Evolutionary conservation across 2,797 vertebrate genomes (phyloP), one percentile per base, ranked within the genome.

Genomic region (Propithecus perrieri): DNA sequence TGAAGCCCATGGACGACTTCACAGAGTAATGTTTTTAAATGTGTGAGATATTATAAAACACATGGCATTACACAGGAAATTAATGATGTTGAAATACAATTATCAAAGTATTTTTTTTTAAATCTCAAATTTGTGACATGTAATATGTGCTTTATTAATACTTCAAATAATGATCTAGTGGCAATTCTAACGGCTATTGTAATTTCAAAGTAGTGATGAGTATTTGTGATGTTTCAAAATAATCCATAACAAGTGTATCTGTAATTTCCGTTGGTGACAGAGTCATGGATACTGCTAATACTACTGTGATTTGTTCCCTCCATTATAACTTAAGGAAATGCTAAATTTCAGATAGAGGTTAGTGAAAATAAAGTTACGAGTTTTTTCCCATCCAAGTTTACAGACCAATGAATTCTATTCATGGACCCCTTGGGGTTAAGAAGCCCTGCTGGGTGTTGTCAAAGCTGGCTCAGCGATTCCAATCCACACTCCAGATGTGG

Each of bases 351-450:
- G n/a, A 79, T 26, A 86, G 79, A 83, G 10, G 2, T 85, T 48
- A 80, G 24, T 61, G 9, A 92, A 96, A 96, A 95, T 85, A 85
- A 94, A 94, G 20, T 74, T 76, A 26, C 3, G 35, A 53, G 74
- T 89, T n/a, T 63, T 63, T 10, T 20, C 10, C 43, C 12, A 75
- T 67, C 20, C 48, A 79, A 13, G 46, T 80, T 65, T 88, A 63
- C 12, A 89, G 24, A 53, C 61, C 85, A 74, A 2, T 46, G 65
- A 48, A 63, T 93, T 75, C 22, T 80, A 10, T 75, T 55, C 79
- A 15, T 65, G 46, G 57, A 75, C 22, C 41, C 78, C n/a, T 48
- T 88, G 48, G 9, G 7, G 35, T 38, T 84, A 84, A 85, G 87
- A 80, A 79, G 12, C 48, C 55, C 30, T 55, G 8, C 35, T 81